Conservation (phyloP, 2,113 vertebrate species). For the Corythaeola cristata region DNA sequence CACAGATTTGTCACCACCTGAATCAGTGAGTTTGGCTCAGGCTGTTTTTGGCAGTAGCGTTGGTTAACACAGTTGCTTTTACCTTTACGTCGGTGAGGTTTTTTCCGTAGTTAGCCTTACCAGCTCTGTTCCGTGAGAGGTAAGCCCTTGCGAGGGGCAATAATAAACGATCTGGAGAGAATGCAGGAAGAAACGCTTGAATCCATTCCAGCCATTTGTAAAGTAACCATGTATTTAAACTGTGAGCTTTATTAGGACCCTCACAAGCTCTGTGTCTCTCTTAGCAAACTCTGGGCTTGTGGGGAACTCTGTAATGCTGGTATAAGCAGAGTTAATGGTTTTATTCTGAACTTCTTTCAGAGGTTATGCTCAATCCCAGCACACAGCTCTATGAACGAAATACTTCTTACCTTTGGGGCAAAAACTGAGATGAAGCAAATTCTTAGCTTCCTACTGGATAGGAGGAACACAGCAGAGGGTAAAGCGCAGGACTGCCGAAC, state of each 20-base stretch:
- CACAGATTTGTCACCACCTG: background rate
- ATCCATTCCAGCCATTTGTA: background rate
- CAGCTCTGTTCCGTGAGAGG: background rate
- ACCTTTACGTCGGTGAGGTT: background rate
- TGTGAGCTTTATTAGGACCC: background rate
- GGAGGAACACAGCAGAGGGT: background rate
- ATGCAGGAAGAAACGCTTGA: background rate
- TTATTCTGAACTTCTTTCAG: background rate
- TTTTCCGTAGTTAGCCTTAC: background rate
- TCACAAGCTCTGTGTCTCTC: background rate
- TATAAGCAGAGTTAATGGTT: background rate
- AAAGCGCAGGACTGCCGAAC: background rate
- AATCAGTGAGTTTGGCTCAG: background rate
- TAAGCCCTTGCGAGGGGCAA: background rate
- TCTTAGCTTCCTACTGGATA: background rate
- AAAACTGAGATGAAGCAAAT: background rate
- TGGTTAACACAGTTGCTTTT: background rate
- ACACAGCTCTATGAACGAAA: background rate
- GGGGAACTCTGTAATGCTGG: background rate
- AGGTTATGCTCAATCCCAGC: background rate
- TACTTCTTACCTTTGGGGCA: background rate
- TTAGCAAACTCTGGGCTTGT: background rate
- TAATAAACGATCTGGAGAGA: background rate
- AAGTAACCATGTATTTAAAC: background rate
- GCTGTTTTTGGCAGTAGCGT: background rate